phyloP scores from a whole-genome alignment of 2,797 vertebrate species.

The Schizothorax lantsangensis region DNA sequence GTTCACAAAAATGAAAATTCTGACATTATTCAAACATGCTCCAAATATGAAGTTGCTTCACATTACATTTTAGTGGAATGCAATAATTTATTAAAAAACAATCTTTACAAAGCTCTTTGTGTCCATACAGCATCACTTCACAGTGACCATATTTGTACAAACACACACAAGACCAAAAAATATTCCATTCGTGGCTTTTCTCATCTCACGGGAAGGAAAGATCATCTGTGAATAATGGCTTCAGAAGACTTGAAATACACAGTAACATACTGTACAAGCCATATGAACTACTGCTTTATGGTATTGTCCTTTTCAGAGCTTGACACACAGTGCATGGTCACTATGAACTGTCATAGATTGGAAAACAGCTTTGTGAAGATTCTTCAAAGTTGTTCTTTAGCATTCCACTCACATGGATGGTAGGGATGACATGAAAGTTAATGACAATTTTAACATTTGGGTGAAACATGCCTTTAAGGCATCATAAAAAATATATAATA shows the following conservation, averaged over 20 bases:
- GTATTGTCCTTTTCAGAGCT: neutral
- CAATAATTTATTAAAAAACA: no score
- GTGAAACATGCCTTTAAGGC: neutral
- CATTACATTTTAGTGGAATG: neutral
- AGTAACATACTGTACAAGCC: neutral
- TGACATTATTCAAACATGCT: conserved; percentile 5
- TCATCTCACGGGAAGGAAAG: neutral
- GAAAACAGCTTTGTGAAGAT: neutral
- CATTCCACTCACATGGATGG: neutral
- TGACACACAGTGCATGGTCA: neutral
- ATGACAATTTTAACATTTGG: neutral
- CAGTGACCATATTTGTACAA: neutral
- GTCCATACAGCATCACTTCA: neutral
- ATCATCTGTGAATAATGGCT: neutral
- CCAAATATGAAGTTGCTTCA: neutral
- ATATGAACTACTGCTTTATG: neutral
- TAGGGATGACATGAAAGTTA: neutral
- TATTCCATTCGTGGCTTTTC: neutral
- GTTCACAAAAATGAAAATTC: neutral
- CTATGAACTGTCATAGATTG: neutral
- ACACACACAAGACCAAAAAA: neutral
- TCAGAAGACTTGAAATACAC: neutral
- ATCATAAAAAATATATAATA: neutral
- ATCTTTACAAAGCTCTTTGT: neutral
- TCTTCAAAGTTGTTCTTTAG: neutral